Evolutionary conservation across 2,797 vertebrate species (phyloP), one percentile per base, ranked within the genome.

Genomic region (Pachyuromys duprasi): DNA sequence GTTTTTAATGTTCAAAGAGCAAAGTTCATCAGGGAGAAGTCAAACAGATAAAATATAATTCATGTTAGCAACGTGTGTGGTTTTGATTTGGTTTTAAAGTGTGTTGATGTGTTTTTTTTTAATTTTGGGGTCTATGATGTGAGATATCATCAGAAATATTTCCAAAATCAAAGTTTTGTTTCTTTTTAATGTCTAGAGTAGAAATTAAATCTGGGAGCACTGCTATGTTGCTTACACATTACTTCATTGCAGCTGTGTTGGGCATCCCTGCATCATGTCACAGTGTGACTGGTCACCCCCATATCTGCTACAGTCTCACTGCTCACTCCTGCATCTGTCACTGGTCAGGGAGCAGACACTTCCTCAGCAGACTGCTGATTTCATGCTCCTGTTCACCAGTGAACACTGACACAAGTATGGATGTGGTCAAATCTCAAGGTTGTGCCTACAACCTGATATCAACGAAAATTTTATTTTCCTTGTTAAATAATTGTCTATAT

Each of bases 1-100:
- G n/a, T 14, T 75, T 75, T 89, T 89, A 96, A 36, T 42, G 5
- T 79, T 92, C 60, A 70, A 93, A 87, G 42, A 91, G 2, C 80
- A 91, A 95, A 96, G 84, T 69, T 63, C 62, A 92, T 6, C 55
- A 86, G 39, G 17, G 17, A 70, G 87, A 89, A 72, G 33, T 33
- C 63, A 94, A 82, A 69, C 4, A 86, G n/a, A 88, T 45, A 76
- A 81, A 53, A 80, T 67, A 14, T 80, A 79, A 97, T 96, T 96
- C 92, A 60, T 72, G 42, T 81, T 74, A 81, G 92, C 69, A 78
- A 86, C 75, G 70, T 92, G 36, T 69, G 89, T 74, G 67, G 42
- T 86, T 91, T 80, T 83, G 39, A 60, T 94, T 88, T 72, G 26
- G 39, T 94, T 95, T 82, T 78, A 81, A 89, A 91, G 31, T 42